These are phyloP conservation scores for Oryzias javanicus DNA, from an alignment of 2,113 vertebrate species.

Conservation along the genomic window DNA sequence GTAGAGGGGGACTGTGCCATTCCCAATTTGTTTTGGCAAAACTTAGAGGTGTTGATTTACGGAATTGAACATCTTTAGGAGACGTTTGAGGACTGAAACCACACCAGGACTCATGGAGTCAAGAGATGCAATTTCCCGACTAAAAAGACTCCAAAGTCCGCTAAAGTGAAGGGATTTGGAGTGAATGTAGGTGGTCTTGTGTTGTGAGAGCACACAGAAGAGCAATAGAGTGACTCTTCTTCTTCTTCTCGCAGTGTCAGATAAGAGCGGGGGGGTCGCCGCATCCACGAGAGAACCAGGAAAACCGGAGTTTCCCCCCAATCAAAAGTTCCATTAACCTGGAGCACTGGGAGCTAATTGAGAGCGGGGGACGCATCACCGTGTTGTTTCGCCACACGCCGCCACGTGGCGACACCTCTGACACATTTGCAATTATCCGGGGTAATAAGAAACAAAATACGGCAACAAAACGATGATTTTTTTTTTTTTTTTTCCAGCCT, in stretches of 20 bases:
- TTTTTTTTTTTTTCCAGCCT: constrained; percentile 17
- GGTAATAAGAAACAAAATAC: constrained; percentile 45
- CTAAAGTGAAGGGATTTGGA: not conserved
- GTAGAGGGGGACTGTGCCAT: no score
- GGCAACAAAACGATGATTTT: constrained; percentile 19
- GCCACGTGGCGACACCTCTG: constrained; percentile 24
- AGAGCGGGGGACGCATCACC: constrained; percentile 47
- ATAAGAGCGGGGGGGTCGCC: constrained; percentile 47
- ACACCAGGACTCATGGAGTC: not conserved
- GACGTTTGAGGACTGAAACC: not conserved
- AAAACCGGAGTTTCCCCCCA: constrained; percentile 53
- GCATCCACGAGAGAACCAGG: no score
- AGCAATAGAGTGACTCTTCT: constrained; percentile 15
- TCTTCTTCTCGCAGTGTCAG: constrained; percentile 44
- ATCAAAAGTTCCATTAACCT: constrained; percentile 77
- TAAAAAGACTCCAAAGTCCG: no score
- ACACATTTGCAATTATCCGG: constrained; percentile 63
- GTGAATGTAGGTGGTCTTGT: constrained; percentile 11
- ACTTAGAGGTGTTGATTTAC: no score
- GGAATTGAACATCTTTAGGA: not conserved
- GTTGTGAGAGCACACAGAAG: constrained; percentile 2
- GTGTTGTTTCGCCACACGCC: constrained; percentile 26
- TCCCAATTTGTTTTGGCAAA: no score
- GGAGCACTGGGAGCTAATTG: constrained; percentile 69
- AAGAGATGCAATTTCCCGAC: not conserved